Evolutionary conservation across 2,888 invertebrate genomes (phyloP).

Genomic region (Drosophila cracens): DNA sequence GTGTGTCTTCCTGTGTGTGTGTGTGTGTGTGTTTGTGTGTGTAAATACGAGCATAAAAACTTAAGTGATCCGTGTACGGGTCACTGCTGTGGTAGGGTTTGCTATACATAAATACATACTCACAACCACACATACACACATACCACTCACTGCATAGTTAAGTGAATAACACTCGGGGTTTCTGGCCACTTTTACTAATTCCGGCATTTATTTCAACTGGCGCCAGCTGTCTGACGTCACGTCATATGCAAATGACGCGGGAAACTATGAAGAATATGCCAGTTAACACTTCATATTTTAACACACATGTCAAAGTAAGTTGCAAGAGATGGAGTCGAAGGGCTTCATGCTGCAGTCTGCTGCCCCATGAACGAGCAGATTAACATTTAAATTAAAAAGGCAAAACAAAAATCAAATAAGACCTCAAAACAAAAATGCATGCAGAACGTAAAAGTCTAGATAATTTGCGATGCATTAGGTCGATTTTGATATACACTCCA

Average conservation of each 20-base stretch:
- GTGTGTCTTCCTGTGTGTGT: constrained; percentile 15
- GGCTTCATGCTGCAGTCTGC: constrained; percentile 3
- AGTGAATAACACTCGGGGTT: not conserved
- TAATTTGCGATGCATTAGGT: not conserved
- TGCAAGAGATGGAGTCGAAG: too few species aligned
- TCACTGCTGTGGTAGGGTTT: constrained; percentile 13
- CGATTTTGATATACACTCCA: constrained; percentile 12
- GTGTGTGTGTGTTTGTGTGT: constrained; percentile 23
- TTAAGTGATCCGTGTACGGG: constrained; percentile 67
- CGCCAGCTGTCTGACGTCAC: constrained; percentile 42
- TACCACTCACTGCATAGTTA: not conserved
- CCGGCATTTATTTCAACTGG: constrained; percentile 56
- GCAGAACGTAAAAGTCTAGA: not conserved
- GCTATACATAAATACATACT: not conserved
- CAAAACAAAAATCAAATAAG: constrained; percentile 33
- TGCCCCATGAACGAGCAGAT: constrained; percentile 52
- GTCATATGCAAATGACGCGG: constrained; percentile 63
- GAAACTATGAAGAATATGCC: constrained; percentile 70
- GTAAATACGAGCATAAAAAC: constrained; percentile 66
- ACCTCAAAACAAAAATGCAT: constrained; percentile 21
- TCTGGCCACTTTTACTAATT: constrained; percentile 59
- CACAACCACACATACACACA: not conserved
- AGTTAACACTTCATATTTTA: constrained; percentile 43
- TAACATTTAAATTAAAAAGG: constrained; percentile 75
- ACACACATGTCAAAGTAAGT: constrained; percentile 11